Percentiles rank a stretch among this genome's conserved stretches.
Evolutionary conservation across 1,140 invertebrate species (phyloP).

Genomic region (Tetranychus urticae): DNA sequence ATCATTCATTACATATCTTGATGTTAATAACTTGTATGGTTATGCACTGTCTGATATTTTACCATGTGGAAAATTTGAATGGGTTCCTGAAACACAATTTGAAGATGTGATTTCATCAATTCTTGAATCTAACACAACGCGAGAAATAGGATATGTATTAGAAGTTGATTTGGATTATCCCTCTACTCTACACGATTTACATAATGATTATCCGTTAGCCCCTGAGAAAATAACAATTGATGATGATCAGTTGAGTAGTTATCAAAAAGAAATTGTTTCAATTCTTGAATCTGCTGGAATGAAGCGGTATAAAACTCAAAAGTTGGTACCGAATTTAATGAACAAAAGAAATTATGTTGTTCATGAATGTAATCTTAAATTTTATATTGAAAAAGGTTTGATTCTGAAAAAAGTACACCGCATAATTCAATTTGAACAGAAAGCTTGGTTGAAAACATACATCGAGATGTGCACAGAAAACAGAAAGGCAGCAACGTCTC

Average conservation of each 20-base stretch:
- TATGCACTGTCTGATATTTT: slow-evolving; percentile 8
- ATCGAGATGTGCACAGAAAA: slow-evolving; percentile 22
- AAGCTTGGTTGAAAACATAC: slow-evolving; percentile 22
- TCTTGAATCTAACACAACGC: neutral
- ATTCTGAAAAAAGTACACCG: slow-evolving; percentile 24
- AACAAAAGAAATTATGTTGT: slow-evolving; percentile 22
- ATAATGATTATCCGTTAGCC: slow-evolving; percentile 21
- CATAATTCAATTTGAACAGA: slow-evolving; percentile 25
- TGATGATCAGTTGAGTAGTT: neutral
- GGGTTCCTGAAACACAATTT: neutral
- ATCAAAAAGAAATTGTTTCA: neutral
- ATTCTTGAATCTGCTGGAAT: neutral
- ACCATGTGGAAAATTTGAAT: slow-evolving; percentile 8
- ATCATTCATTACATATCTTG: slow-evolving; percentile 14
- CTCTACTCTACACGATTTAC: slow-evolving; percentile 13
- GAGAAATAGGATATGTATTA: slow-evolving; percentile 12
- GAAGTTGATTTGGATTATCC: slow-evolving; percentile 15
- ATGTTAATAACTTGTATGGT: slow-evolving; percentile 15
- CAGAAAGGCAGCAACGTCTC: slow-evolving; percentile 13
- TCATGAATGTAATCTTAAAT: slow-evolving; percentile 26
- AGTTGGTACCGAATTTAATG: slow-evolving; percentile 4
- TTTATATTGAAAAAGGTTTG: slow-evolving; percentile 23
- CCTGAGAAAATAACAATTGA: slow-evolving; percentile 14
- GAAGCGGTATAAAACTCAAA: neutral
- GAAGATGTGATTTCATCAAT: neutral